Percentiles rank a stretch among this genome's conserved stretches.
These are phyloP conservation scores for Apotomis capreana DNA, from an alignment of 2,888 invertebrate genomes.

Conservation along the genomic window DNA sequence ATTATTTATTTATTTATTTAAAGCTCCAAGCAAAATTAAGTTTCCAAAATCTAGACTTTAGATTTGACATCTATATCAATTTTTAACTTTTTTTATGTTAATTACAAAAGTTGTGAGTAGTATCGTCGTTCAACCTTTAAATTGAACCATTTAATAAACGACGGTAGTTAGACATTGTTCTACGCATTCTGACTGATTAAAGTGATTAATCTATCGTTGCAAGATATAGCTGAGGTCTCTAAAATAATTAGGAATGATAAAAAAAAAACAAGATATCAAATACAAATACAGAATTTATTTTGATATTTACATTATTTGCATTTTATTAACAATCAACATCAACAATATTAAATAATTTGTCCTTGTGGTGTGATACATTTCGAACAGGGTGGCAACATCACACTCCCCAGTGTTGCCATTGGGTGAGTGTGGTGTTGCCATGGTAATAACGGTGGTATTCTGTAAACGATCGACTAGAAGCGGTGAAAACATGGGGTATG, in stretches of 20 bases:
- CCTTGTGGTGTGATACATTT: slow-evolving; percentile 80
- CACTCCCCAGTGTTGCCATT: slow-evolving; percentile 51
- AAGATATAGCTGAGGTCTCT: too few species aligned
- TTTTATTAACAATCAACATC: slow-evolving; percentile 91
- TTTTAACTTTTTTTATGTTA: too few species aligned
- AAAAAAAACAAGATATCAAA: slow-evolving; percentile 80
- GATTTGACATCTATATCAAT: too few species aligned
- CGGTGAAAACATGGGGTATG: slow-evolving; percentile 67
- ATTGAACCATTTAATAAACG: too few species aligned
- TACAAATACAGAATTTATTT: slow-evolving; percentile 88
- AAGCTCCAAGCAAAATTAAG: too few species aligned
- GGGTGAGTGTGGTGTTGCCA: slow-evolving; percentile 22
- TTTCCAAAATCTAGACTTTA: too few species aligned
- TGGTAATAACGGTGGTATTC: slow-evolving; percentile 57
- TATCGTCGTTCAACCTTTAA: too few species aligned
- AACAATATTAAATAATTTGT: slow-evolving; percentile 87
- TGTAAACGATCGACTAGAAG: slow-evolving; percentile 74
- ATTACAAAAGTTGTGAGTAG: too few species aligned
- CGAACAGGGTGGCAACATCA: slow-evolving; percentile 75
- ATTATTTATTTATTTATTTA: too few species aligned
- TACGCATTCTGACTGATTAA: too few species aligned
- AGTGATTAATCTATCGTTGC: too few species aligned
- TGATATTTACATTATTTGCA: slow-evolving; percentile 90
- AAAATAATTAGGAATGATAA: neutral
- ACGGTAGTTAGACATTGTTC: too few species aligned